Evolutionary conservation across 2,888 invertebrate genomes (phyloP), one percentile per base, ranked within the genome.

Genomic region (Sycophila texana): DNA sequence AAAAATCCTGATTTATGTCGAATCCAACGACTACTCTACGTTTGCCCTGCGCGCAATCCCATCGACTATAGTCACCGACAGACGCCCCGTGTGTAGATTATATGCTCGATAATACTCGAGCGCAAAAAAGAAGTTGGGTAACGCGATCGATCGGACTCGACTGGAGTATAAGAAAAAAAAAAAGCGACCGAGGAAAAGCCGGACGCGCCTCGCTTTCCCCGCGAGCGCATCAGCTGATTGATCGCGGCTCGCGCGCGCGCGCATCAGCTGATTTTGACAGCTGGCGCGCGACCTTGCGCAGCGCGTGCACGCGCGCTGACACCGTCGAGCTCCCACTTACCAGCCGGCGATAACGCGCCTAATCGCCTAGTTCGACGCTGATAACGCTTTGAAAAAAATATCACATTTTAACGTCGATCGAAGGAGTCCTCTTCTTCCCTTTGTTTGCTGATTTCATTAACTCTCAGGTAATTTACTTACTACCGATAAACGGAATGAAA

Each of bases 261-360:
- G 81, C 77, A 79, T 84, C 88, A 87, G 88, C 87, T 87, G 88
- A 86, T 86, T 87, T 86, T 87, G 87, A 87, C 86, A 86, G 83
- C 83, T 83, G 83, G 79, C 80, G 74, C 22, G n/a, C 83, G 84
- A 84, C 86, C 83, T 83, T 83, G 83, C 73, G 83, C 71, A 13
- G 80, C 14, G 76, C 80, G 81, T 82, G 82, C 82, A 76, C 79
- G 79, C 75, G 55, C 77, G 74, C 30, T 66, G 16, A 55, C 39
- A 39, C 39, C 39, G 39, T 39, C 39, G 77, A 55, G 68, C 39
- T 77, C 75, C 22, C 13, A 30, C 72, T 81, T 81, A 81, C 78
- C 81, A 72, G 49, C 81, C 39, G 74, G 51, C 67, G 81, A 77
- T 81, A 51, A 60, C 14, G 20, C n/a, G 18, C 22, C 10, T 7